Evolutionary conservation across 35 echinoderm and acorn worm species (phyloP).

Genomic region (Ptychodera flava): DNA sequence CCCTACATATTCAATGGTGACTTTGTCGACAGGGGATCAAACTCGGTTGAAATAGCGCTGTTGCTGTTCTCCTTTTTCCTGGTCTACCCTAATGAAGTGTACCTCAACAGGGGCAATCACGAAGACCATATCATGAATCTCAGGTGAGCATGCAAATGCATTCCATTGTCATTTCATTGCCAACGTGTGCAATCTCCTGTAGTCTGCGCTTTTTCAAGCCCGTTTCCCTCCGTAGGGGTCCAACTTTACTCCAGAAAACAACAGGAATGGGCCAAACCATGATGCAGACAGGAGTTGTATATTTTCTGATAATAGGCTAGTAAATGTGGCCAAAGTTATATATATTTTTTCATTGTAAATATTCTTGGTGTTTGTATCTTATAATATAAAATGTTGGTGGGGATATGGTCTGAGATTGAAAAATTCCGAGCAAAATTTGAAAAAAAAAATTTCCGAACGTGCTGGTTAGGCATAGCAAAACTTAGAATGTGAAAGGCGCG

Average conservation of each 20-base stretch:
- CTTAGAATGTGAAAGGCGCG: no score
- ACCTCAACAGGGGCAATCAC: conserved; percentile 91
- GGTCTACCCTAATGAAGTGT: conserved; percentile 90
- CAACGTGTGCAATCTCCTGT: no score
- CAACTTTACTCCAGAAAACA: no score
- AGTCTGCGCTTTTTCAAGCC: no score
- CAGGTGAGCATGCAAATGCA: conserved; percentile 49
- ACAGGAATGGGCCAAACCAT: not conserved
- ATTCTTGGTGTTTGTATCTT: no score
- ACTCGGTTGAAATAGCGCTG: conserved; percentile 84
- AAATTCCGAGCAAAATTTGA: no score
- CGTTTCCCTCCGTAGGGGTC: no score
- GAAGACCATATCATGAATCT: conserved; percentile 96
- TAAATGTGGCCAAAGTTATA: not conserved
- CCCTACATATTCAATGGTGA: conserved; percentile 98
- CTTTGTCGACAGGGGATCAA: conserved; percentile 77
- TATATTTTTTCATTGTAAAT: not conserved
- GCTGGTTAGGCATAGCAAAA: no score
- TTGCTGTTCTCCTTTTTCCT: conserved; percentile 79
- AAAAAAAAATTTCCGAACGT: no score
- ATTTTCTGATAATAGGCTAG: not conserved
- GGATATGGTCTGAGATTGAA: no score
- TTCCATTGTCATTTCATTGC: no score
- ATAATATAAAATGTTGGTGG: no score
- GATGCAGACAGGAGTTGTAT: not conserved